These are phyloP conservation scores for Neoaliturus tenellus DNA, from an alignment of 2,888 invertebrate genomes.

Conservation along the genomic window DNA sequence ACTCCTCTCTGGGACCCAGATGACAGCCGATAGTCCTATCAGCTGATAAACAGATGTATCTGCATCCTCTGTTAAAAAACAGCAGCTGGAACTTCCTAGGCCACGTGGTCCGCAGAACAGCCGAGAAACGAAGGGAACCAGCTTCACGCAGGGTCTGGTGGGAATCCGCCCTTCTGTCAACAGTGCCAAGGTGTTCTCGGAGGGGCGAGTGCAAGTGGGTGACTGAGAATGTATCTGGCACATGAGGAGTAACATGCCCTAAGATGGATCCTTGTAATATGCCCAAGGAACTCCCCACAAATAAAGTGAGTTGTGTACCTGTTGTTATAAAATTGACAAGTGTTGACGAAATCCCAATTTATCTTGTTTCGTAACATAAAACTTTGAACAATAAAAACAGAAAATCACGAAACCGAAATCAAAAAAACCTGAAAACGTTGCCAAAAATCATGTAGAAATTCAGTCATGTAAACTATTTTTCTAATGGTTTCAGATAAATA, in stretches of 20 bases:
- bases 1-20: not conserved
- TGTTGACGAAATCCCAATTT: too few relatives aligned
- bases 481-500: too few relatives aligned
- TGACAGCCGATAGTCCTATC: not conserved
- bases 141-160: slow-evolving; percentile 19
- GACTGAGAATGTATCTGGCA: too few relatives aligned
- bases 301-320: too few relatives aligned
- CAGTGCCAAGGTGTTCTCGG: not conserved
- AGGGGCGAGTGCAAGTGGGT: not conserved
- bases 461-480: too few relatives aligned
- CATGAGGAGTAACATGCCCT: not conserved
- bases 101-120: slow-evolving; percentile 33
- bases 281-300: too few relatives aligned
- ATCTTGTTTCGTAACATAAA: too few relatives aligned
- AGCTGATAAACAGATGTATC: slow-evolving; percentile 30
- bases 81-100: slow-evolving; percentile 24
- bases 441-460: too few relatives aligned
- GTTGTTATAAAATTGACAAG: too few relatives aligned
- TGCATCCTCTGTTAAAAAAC: slow-evolving; percentile 26
- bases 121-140: slow-evolving; percentile 31
- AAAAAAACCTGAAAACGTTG: too few relatives aligned
- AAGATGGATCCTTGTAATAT: not conserved
- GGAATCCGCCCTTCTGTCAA: slow-evolving; percentile 33
- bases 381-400: too few relatives aligned
- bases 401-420: too few relatives aligned